phyloP scores from a whole-genome alignment of 1,140 invertebrate species.

The Planococcus citri region DNA sequence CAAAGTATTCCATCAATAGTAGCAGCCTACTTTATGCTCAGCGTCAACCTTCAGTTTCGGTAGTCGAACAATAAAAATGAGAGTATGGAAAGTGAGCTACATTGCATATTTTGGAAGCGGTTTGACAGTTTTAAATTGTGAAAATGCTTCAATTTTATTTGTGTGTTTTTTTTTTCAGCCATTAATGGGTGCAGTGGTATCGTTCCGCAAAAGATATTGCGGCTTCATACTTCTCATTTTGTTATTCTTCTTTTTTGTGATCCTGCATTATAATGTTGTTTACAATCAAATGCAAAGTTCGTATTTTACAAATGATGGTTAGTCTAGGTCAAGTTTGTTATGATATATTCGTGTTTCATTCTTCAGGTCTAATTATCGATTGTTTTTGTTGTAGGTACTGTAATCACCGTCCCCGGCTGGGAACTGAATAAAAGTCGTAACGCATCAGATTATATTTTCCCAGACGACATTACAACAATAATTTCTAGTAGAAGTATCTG shows the following conservation, averaged over 20 bases:
- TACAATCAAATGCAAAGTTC: slow-evolving; percentile 12
- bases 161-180: neutral
- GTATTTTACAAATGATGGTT: neutral
- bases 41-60: too few species aligned
- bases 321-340: neutral
- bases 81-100: neutral
- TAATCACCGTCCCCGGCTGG: slow-evolving; percentile 10
- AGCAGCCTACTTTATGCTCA: too few species aligned
- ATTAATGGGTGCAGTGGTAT: neutral
- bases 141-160: neutral
- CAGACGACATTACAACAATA: neutral
- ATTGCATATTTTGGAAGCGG: neutral
- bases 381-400: neutral
- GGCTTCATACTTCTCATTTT: neutral
- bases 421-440: slow-evolving; percentile 12
- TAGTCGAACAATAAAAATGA: neutral
- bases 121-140: neutral
- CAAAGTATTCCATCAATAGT: too few species aligned
- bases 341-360: too few species aligned
- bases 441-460: slow-evolving; percentile 15
- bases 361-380: neutral
- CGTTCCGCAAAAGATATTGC: slow-evolving; percentile 8
- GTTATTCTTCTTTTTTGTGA: neutral
- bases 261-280: neutral
- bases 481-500: slow-evolving; percentile 13